Base-by-base conservation (phyloP, 2,113 vertebrate species). In the Propithecus coquereli region DNA sequence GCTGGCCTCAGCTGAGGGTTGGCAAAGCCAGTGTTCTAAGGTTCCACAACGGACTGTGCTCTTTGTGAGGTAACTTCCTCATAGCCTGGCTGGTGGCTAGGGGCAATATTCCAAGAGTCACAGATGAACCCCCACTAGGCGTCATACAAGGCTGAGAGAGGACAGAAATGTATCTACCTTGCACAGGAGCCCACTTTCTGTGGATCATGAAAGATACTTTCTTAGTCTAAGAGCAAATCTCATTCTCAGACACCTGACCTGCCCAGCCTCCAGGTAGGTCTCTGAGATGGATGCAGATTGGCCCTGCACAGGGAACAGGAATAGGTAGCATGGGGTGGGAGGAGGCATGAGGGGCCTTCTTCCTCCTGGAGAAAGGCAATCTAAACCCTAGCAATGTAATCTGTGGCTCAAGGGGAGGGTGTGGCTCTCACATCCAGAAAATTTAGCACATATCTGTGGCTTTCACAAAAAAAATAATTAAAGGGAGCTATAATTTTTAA, bases 91-190 rank as follows among this genome's bases (percentile, higher is more conserved):
- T 27, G 8, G 37, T 59, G 66, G 54, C 25, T 8, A 30, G 30
- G 37, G 23, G 52, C 30, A 61, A 91, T 27, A 34, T 17, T 13
- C 1, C 37, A n/a, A 2, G 22, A 63, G 20, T 50, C 34, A 22
- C 14, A 83, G 40, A 34, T 20, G 30, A 59, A 47, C 23, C 32
- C 54, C 50, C 34, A n/a, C 2, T 45, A 43, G 45, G 18, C 13
- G n/a, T 77, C 63, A 61, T 43, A 18, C 32, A 2, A 52, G 27
- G 6, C 7, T 66, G 10, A 79, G 25, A 22, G 45, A n/a, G 61
- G 1, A 4, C 1, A 10, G 40, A 30, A 2, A 34, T n/a, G 18
- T n/a, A 3, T 34, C 30, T 43, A 8, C 23, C 50, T 82, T 17
- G 16, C 30, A 14, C 34, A 32, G 40, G 10, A 40, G 18, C 3